Evolutionary conservation across 1,140 invertebrate genomes (phyloP).

Genomic region (Drosophila navojoa): DNA sequence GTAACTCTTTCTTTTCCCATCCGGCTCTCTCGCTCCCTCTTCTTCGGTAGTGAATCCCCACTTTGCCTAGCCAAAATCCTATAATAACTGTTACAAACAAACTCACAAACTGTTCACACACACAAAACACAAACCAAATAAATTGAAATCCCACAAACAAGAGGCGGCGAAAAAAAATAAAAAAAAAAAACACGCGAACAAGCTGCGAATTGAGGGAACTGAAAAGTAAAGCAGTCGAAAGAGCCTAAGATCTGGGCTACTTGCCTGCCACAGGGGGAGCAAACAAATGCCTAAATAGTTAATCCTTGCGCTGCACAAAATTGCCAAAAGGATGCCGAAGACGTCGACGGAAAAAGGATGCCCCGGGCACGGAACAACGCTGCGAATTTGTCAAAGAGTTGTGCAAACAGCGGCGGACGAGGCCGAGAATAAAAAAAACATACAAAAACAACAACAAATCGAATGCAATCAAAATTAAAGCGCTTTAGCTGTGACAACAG

Average conservation of each 20-base stretch:
- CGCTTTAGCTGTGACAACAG: slow-evolving; percentile 80
- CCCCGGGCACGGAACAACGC: slow-evolving; percentile 51
- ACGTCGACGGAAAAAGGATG: slow-evolving; percentile 4
- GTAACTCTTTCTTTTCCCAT: slow-evolving; percentile 1
- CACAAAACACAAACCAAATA: slow-evolving; percentile 23
- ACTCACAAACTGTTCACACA: slow-evolving; percentile 32
- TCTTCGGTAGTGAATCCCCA: neutral
- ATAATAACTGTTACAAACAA: slow-evolving; percentile 50
- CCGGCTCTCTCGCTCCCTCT: neutral
- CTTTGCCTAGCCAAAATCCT: slow-evolving; percentile 36
- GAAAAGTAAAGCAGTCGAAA: neutral
- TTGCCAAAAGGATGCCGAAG: slow-evolving; percentile 60
- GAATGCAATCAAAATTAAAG: slow-evolving; percentile 83
- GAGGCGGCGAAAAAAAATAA: neutral
- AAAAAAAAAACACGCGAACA: slow-evolving; percentile 27
- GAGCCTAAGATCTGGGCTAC: slow-evolving; percentile 47
- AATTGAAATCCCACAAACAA: slow-evolving; percentile 38
- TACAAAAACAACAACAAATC: slow-evolving; percentile 67
- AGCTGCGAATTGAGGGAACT: slow-evolving; percentile 4
- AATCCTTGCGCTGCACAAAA: slow-evolving; percentile 68
- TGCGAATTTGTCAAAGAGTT: slow-evolving; percentile 82
- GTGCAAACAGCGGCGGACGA: slow-evolving; percentile 56
- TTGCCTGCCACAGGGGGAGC: slow-evolving; percentile 45
- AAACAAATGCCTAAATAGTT: slow-evolving; percentile 64
- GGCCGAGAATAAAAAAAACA: slow-evolving; percentile 17